phyloP scores from a whole-genome alignment of 2,113 vertebrate genomes.

The Spizaetus ornatus region DNA sequence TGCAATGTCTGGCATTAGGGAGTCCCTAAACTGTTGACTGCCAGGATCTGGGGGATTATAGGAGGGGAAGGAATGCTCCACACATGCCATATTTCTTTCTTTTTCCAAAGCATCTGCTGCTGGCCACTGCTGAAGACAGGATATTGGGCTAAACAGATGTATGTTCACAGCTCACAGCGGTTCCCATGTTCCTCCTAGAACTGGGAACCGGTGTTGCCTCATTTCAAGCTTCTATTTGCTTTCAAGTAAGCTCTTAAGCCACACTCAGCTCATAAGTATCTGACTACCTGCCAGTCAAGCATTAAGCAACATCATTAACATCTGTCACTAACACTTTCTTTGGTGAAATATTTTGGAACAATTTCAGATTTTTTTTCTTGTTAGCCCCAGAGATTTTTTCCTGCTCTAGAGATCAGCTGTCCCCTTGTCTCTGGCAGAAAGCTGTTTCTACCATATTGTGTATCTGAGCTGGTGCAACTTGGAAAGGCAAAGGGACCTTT shows the following conservation, averaged over 20 bases:
- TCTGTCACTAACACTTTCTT: constrained; percentile 31
- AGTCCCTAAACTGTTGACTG: background rate
- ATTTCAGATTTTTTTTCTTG: background rate
- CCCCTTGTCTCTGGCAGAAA: background rate
- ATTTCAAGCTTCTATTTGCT: constrained; percentile 46
- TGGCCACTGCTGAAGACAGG: background rate
- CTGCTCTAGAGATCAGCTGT: background rate
- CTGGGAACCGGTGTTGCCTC: background rate
- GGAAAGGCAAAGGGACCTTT: background rate
- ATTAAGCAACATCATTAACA: constrained; percentile 34
- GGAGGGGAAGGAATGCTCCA: background rate
- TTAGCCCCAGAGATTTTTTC: background rate
- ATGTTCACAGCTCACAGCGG: background rate
- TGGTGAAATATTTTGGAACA: constrained; percentile 4
- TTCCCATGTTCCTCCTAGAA: background rate
- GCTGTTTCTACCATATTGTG: background rate
- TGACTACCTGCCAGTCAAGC: constrained; percentile 51
- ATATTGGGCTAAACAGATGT: background rate
- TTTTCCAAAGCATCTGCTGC: constrained; percentile 7
- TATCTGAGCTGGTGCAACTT: background rate
- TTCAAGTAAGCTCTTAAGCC: constrained; percentile 34
- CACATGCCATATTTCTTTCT: background rate
- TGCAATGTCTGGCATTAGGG: background rate
- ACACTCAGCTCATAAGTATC: background rate
- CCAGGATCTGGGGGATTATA: background rate